phyloP scores from a whole-genome alignment of 2,113 vertebrate genomes.

The Sisor rabdophorus region DNA sequence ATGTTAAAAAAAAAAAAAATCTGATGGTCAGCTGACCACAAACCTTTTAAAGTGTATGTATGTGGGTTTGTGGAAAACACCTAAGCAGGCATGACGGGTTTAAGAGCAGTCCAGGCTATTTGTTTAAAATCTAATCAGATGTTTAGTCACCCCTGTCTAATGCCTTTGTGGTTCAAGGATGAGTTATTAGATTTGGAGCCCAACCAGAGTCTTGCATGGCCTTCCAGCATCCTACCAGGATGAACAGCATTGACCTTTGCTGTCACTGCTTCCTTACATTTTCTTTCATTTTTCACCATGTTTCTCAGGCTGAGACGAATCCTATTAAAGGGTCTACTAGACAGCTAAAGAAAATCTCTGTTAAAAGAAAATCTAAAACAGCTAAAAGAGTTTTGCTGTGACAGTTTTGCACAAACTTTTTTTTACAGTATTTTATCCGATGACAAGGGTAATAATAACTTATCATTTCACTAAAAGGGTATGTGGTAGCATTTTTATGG shows the following conservation, averaged over 20 bases:
- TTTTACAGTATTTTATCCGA: neutral
- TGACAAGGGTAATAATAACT: no score
- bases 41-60: no score
- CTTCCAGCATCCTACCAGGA: slow-evolving; percentile 1
- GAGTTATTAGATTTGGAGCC: slow-evolving; percentile 43
- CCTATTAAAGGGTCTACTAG: slow-evolving; percentile 13
- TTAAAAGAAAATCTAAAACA: no score
- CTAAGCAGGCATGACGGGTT: slow-evolving; percentile 4
- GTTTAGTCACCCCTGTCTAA: slow-evolving; percentile 41
- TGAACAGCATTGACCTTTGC: slow-evolving; percentile 33
- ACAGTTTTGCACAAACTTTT: no score
- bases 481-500: no score
- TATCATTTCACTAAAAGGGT: no score
- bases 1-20: no score
- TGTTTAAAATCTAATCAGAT: slow-evolving; percentile 38
- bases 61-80: slow-evolving; percentile 19
- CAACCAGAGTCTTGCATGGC: neutral
- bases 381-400: no score
- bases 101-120: slow-evolving; percentile 2
- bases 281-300: neutral
- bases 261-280: slow-evolving; percentile 10
- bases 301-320: slow-evolving; percentile 19
- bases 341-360: neutral
- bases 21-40: neutral
- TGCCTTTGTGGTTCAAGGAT: slow-evolving; percentile 37